Evolutionary conservation across 1,140 invertebrate genomes (phyloP), one percentile per base, ranked within the genome.

Genomic region (Drosophila neocordata): DNA sequence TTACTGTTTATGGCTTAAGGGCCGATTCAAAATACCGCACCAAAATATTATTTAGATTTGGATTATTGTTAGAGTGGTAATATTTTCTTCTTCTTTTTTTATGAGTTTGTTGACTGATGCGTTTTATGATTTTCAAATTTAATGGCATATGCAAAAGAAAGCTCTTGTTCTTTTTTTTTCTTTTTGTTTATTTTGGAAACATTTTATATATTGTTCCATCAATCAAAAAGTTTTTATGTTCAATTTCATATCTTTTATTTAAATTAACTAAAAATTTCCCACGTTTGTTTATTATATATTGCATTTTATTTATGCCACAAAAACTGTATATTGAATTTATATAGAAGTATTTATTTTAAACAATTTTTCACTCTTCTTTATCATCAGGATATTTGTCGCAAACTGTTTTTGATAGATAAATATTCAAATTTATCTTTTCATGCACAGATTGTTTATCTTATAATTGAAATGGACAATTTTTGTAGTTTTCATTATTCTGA

Each of bases 101-200:
- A 44, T 24, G 24, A 2, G 22, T n/a, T 52, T 63, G 52, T 51
- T 63, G 59, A 56, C 68, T 62, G 31, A 57, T 61, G 37, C 63
- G 60, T 51, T 77, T 77, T 77, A 77, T 63, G 58, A 35, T 62
- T 69, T 55, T 51, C 62, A 52, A 75, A 74, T 70, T 56, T 70
- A 11, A 63, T 72, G 57, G 38, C n/a, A 34, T 35, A 38, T 71
- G 57, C 20, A 38, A 59, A 38, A 35, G 13, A 5, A 1, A 41
- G 15, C 15, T 48, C 15, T 20, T 18, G 8, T 3, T 48, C n/a
- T 9, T 2, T 1, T 11, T 0, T 20, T 13, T 18, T 13, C n/a
- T 7, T 34, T 55, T 56, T 22, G 0, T 20, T 18, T 20, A 15
- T 8, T 35, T 56, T 56, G 53, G 11, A 56, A 9, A 34, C 27